These are phyloP conservation scores for Callinectes sapidus DNA, from an alignment of 2,888 invertebrate genomes.

Conservation along the genomic window DNA sequence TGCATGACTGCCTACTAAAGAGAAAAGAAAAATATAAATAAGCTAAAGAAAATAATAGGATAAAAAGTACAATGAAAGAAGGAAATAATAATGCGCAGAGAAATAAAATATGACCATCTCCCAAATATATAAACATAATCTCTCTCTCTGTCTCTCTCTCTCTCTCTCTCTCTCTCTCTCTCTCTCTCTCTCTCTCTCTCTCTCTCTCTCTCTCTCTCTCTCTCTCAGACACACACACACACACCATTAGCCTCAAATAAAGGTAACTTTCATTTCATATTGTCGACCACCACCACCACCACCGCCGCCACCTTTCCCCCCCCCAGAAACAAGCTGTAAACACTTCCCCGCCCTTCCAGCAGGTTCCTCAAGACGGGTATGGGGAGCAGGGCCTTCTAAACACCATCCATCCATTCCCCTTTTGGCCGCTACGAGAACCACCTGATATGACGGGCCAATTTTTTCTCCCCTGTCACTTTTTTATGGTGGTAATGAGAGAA, in stretches of 20 bases:
- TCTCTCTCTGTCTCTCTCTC: no score
- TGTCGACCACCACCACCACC: background rate
- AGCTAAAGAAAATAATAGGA: background rate
- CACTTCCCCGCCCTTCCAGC: background rate
- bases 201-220: no score
- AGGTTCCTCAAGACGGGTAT: background rate
- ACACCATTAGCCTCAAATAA: no score
- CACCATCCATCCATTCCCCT: background rate
- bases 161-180: no score
- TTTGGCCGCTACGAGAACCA: background rate
- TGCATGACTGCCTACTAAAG: background rate
- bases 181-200: no score
- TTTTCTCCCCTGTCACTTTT: background rate
- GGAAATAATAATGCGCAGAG: background rate
- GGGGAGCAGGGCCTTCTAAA: background rate
- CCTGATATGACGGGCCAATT: background rate
- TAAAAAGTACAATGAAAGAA: background rate
- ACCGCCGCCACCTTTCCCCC: background rate
- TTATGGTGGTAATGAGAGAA: background rate
- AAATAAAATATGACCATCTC: no score
- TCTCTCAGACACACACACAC: no score
- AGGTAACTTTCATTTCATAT: no score
- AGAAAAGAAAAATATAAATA: background rate
- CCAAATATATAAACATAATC: no score
- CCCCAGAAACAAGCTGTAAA: background rate